A percentile compares a stretch with the other conserved stretches of the same genome.
Conservation (phyloP, 2,113 vertebrate genomes). For the Callionymus lyra region DNA sequence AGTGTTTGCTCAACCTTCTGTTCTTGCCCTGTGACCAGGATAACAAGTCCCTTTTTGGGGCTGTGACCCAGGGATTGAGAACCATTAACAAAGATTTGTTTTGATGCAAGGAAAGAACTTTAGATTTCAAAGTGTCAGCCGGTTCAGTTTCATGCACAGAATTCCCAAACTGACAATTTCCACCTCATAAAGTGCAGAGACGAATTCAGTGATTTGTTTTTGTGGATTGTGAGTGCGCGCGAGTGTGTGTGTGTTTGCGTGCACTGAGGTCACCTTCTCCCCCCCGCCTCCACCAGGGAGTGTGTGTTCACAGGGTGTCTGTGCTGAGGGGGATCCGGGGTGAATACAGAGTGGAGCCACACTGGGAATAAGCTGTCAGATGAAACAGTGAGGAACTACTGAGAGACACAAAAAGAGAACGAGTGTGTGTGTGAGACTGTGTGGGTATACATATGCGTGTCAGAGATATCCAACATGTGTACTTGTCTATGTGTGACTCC, state of each 20-base stretch:
- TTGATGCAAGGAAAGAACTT: too few relatives aligned
- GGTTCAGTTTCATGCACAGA: too few relatives aligned
- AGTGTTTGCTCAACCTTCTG: too few relatives aligned
- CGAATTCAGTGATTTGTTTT: too few relatives aligned
- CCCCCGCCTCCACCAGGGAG: constrained; percentile 52
- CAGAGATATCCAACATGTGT: constrained; percentile 10
- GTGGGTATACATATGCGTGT: constrained; percentile 6
- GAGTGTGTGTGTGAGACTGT: constrained; percentile 6
- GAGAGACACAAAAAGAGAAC: constrained; percentile 47
- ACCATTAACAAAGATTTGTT: too few relatives aligned
- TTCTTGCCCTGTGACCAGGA: too few relatives aligned
- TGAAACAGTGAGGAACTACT: constrained; percentile 64
- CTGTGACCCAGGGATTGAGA: too few relatives aligned
- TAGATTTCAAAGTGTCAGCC: too few relatives aligned
- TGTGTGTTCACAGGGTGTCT: constrained; percentile 63
- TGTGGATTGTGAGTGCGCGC: constrained; percentile 12
- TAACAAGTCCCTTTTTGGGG: too few relatives aligned
- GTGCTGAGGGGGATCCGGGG: constrained; percentile 62
- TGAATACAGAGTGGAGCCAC: constrained; percentile 65
- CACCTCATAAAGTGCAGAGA: too few relatives aligned
- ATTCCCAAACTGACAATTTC: too few relatives aligned
- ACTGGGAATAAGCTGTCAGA: constrained; percentile 70
- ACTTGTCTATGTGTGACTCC: constrained; percentile 7
- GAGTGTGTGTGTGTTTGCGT: constrained; percentile 27
- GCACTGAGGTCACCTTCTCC: constrained; percentile 60